These are phyloP conservation scores for Agrenia bidenticulata DNA, from an alignment of 2,888 invertebrate species.

Conservation along the genomic window DNA sequence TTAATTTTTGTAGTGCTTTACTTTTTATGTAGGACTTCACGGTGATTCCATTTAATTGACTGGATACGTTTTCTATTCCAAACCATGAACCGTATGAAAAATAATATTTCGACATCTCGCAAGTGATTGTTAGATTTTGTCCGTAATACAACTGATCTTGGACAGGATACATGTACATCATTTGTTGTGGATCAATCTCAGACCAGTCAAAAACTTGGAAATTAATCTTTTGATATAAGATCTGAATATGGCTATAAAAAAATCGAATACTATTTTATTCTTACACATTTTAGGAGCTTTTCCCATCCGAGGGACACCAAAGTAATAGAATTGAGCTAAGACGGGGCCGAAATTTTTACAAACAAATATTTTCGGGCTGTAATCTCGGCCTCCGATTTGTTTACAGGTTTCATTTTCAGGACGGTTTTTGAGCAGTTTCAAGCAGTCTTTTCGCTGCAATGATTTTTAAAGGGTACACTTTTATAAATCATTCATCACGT, in stretches of 20 bases:
- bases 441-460: constrained; percentile 18
- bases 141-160: neutral
- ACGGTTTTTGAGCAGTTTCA: no score
- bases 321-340: constrained; percentile 23
- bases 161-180: constrained; percentile 22
- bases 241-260: neutral
- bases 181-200: constrained; percentile 12
- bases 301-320: constrained; percentile 13
- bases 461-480: no score
- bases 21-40: no score
- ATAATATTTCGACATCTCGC: constrained; percentile 28
- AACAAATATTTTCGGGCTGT: constrained; percentile 18
- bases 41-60: no score
- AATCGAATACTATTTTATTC: neutral
- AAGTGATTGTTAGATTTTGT: constrained; percentile 16
- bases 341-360: constrained; percentile 32
- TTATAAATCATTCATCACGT: no score
- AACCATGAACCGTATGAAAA: constrained; percentile 29
- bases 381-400: neutral
- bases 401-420: constrained; percentile 3
- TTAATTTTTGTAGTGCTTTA: no score
- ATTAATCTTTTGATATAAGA: neutral
- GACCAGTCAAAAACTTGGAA: constrained; percentile 28
- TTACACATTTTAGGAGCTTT: constrained; percentile 24
- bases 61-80: constrained; percentile 9